Evolutionary conservation across 23 tunicate genomes (phyloP), one percentile per base, ranked within the genome.

Genomic region (Ciona savignyi): DNA sequence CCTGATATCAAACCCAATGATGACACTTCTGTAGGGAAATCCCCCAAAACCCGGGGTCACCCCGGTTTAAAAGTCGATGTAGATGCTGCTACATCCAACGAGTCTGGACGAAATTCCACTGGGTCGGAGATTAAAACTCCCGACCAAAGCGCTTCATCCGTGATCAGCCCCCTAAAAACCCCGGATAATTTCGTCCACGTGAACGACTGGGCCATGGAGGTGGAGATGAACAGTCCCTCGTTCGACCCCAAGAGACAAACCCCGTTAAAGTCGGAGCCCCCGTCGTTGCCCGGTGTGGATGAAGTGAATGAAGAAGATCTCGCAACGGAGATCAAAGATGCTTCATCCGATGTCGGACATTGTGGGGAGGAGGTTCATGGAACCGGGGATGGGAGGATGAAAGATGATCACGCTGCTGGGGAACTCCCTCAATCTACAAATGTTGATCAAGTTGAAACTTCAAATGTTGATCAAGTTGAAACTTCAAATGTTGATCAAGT

Each of bases 161-260:
- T 80, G 56, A 77, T 77, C 20, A 79, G 85, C 70, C 85, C 85
- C 4, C 65, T 81, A 42, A 82, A 88, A 77, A 88, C 96, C 9
- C 87, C 96, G 0, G 96, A 88, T 66, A 85, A 74, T 25, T 65
- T 88, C 61, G 67, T 66, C 23, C 73, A 72, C 4, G 96, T 88
- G 29, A 75, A 75, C 3, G 96, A 88, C 72, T 88, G 96, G 96
- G 96, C 96, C 1, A 66, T 80, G 11, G 96, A 88, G 81, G 77
- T 88, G 68, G 96, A 88, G 29, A 77, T 82, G 80, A 67, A 73
- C 30, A 81, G 96, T 60, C 87, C 96, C 30, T 76, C 76, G 0
- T 87, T 80, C 62, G 81, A 29, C 23, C 61, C 85, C 4, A 42
- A 11, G 11, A 63, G 62, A 33, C 0, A 77, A 34, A 2, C 30